Base-by-base conservation (phyloP, 1,140 invertebrate species). In the Drosophila pallidifrons region DNA sequence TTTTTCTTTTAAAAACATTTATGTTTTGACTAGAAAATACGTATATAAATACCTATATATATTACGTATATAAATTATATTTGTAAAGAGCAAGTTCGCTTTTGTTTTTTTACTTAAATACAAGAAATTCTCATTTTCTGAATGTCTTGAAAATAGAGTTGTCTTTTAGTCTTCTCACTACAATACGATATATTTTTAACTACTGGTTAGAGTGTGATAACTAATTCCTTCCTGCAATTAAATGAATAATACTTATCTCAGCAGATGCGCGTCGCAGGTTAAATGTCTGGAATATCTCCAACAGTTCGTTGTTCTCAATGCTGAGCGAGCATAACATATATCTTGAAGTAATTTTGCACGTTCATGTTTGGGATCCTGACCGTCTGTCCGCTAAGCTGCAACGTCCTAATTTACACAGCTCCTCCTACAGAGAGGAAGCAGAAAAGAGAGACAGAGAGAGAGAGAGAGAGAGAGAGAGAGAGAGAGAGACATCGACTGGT, bases 331-430 rank as follows among this genome's bases (percentile, higher is more conserved):
- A 74, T 55, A 35, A 49, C 43, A 74, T 55, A 74, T 69, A 74
- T 74, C 65, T 69, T 61, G 30, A 7, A 54, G 57, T 55, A 69
- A 61, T 74, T 55, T 60, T 51, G 72, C 51, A n/a, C 51, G 58
- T 55, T 69, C 66, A 57, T 58, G 66, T 51, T 59, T 6, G 35
- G 46, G 45, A 51, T 15, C 25, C 20, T 32, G 49, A 25, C 7
- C 30, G 78, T 59, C 61, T 61, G 74, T 77, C 71, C 66, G 61
- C 69, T 81, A 72, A 72, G 69, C 74, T 76, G 74, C 74, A 64
- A 77, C 74, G 77, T 88, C 77, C 83, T 80, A 88, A 87, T 82
- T 88, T 83, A 88, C 83, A 78, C 80, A 73, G 67, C 69, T 72
- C 70, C 77, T 61, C 30, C 70, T 45, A 58, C 43, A 64, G 51